Conservation (phyloP, 2,797 vertebrate genomes). For the Toxotes lorentzi region DNA sequence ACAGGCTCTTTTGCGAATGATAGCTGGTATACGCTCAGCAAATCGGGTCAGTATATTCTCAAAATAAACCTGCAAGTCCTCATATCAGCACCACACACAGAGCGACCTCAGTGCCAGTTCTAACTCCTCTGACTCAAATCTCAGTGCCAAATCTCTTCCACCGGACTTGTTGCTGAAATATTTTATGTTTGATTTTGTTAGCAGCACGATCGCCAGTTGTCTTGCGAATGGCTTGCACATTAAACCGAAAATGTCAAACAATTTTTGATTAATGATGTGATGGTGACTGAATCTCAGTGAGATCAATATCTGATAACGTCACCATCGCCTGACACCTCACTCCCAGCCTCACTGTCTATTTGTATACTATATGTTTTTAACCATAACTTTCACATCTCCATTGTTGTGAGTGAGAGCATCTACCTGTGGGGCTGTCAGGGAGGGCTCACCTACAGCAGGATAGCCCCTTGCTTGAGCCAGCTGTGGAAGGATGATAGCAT, state of each 20-base stretch:
- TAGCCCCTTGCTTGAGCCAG: constrained; percentile 1
- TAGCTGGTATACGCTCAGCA: neutral
- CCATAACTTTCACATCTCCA: neutral
- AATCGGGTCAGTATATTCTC: constrained; percentile 3
- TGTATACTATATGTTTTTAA: neutral
- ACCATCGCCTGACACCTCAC: neutral
- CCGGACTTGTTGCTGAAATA: constrained; percentile 4
- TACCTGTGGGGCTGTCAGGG: constrained; percentile 1
- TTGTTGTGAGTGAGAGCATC: neutral
- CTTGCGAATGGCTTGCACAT: neutral
- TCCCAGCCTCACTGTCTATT: neutral
- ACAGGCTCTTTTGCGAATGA: neutral
- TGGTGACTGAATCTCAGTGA: neutral
- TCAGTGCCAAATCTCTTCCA: constrained; percentile 11
- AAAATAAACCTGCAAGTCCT: constrained; percentile 2
- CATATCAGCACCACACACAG: constrained; percentile 16
- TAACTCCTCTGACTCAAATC: neutral
- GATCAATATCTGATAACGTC: neutral
- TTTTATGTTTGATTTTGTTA: neutral
- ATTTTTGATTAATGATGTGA: neutral
- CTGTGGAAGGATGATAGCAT: constrained; percentile 18
- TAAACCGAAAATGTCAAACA: neutral
- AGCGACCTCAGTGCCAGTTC: neutral
- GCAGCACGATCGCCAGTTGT: neutral
- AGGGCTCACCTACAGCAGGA: constrained; percentile 2